Evolutionary conservation across 1,140 invertebrate species (phyloP).

Genomic region (Drosophila subobscura): DNA sequence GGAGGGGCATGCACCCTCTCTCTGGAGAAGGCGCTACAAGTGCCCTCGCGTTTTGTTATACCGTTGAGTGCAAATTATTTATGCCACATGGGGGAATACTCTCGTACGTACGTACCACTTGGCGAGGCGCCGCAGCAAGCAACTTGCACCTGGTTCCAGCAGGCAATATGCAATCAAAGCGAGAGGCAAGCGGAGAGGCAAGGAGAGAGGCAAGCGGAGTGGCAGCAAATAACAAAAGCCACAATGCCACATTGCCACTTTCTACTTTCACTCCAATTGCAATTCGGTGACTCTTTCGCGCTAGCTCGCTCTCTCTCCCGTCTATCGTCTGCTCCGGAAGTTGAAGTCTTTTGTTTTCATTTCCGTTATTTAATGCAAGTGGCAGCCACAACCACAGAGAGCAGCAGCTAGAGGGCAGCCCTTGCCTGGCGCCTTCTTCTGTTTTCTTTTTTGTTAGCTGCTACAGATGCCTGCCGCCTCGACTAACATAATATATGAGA

Average conservation of each 20-base stretch:
- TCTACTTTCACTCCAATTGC: slow-evolving; percentile 75
- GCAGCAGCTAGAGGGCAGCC: no score
- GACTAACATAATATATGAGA: slow-evolving; percentile 74
- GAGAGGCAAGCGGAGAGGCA: slow-evolving; percentile 25
- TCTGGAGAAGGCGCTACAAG: slow-evolving; percentile 55
- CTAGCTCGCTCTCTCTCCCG: slow-evolving; percentile 1
- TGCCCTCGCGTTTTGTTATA: slow-evolving; percentile 67
- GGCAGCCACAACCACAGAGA: slow-evolving; percentile 30
- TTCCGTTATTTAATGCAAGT: slow-evolving; percentile 80
- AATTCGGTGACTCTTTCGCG: slow-evolving; percentile 45
- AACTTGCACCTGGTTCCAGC: slow-evolving; percentile 7
- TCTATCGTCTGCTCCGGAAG: slow-evolving; percentile 47
- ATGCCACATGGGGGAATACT: slow-evolving; percentile 64
- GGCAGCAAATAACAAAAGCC: slow-evolving; percentile 65
- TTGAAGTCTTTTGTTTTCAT: slow-evolving; percentile 80
- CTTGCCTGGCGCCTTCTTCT: background rate
- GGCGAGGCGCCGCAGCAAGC: no score
- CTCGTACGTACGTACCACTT: background rate
- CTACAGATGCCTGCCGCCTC: slow-evolving; percentile 62
- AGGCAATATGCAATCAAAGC: slow-evolving; percentile 71
- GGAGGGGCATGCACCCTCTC: slow-evolving; percentile 6
- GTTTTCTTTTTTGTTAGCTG: slow-evolving; percentile 41
- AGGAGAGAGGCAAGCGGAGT: no score
- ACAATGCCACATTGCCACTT: slow-evolving; percentile 69
- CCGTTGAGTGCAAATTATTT: slow-evolving; percentile 76